Percentiles rank a stretch among this genome's conserved stretches.
These are phyloP conservation scores for Megaleporinus macrocephalus DNA, from an alignment of 2,113 vertebrate species.

Conservation along the genomic window DNA sequence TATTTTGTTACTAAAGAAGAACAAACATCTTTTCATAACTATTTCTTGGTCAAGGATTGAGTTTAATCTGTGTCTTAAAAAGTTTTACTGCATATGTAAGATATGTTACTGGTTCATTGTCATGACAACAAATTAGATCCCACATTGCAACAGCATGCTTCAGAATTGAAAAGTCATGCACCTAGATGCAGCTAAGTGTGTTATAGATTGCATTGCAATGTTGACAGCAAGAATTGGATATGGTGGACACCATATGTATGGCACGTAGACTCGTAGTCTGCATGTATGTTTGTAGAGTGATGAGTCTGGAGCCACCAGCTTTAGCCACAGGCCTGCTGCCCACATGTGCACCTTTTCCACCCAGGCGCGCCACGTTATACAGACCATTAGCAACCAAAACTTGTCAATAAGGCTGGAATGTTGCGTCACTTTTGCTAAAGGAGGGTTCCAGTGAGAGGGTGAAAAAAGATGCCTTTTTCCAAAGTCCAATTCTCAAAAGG, in stretches of 20 bases:
- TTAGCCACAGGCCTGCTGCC: conserved; percentile 62
- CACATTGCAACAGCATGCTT: too few relatives aligned
- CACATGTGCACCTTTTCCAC: conserved; percentile 70
- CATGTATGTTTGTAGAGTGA: conserved; percentile 68
- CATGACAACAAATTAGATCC: too few relatives aligned
- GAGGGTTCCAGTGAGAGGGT: not conserved
- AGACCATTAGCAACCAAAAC: conserved; percentile 67
- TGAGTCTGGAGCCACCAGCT: conserved; percentile 51
- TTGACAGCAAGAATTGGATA: conserved; percentile 44
- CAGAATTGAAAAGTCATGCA: too few relatives aligned
- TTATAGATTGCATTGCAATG: not conserved
- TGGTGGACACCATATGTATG: conserved; percentile 70
- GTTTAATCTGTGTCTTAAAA: too few relatives aligned
- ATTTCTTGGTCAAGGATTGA: too few relatives aligned
- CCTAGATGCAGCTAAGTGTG: not conserved
- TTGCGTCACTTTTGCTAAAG: conserved; percentile 47
- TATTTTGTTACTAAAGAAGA: too few relatives aligned
- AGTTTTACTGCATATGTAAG: too few relatives aligned
- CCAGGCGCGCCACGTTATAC: conserved; percentile 54
- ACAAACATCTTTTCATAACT: too few relatives aligned
- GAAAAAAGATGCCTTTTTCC: conserved; percentile 43
- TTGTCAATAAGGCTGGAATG: conserved; percentile 68
- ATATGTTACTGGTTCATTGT: too few relatives aligned
- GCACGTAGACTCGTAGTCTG: conserved; percentile 64
- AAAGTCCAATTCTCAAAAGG: not conserved